Evolutionary conservation across 1,140 invertebrate genomes (phyloP).

Genomic region (Popillia japonica): DNA sequence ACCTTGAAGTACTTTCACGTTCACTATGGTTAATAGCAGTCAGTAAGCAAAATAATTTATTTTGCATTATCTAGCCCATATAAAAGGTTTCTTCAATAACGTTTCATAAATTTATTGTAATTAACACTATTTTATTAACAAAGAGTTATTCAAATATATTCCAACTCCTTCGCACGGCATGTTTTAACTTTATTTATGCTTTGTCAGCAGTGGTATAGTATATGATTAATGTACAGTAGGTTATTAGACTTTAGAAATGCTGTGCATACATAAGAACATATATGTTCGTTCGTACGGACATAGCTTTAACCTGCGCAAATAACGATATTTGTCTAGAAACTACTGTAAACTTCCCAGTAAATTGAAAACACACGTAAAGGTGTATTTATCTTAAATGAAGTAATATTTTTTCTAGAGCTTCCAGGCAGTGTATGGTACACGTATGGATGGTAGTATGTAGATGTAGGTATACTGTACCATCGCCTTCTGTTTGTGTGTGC

Average conservation of each 20-base stretch:
- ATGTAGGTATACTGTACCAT: constrained; percentile 18
- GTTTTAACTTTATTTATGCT: not conserved
- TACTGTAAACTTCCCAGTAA: constrained; percentile 31
- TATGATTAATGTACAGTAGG: not conserved
- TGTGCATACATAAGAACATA: not conserved
- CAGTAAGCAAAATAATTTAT: not conserved
- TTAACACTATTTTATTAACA: not conserved
- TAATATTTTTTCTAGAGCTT: constrained; percentile 33
- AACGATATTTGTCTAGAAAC: constrained; percentile 34
- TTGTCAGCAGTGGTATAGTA: not conserved
- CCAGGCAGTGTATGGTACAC: not conserved
- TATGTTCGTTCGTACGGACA: not conserved
- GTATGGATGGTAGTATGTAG: not conserved
- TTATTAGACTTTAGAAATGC: not conserved
- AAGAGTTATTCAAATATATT: not conserved
- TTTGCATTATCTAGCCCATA: not conserved
- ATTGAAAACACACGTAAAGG: constrained; percentile 28
- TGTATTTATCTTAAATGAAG: constrained; percentile 30
- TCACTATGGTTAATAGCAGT: not conserved
- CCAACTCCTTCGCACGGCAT: not conserved
- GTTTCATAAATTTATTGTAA: not conserved
- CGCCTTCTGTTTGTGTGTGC: constrained; percentile 25
- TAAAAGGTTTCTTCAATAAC: not conserved
- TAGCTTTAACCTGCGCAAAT: constrained; percentile 26
- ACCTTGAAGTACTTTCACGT: constrained; percentile 10